Conservation (phyloP, 2,113 vertebrate species). For the Amblyornis subalaris region DNA sequence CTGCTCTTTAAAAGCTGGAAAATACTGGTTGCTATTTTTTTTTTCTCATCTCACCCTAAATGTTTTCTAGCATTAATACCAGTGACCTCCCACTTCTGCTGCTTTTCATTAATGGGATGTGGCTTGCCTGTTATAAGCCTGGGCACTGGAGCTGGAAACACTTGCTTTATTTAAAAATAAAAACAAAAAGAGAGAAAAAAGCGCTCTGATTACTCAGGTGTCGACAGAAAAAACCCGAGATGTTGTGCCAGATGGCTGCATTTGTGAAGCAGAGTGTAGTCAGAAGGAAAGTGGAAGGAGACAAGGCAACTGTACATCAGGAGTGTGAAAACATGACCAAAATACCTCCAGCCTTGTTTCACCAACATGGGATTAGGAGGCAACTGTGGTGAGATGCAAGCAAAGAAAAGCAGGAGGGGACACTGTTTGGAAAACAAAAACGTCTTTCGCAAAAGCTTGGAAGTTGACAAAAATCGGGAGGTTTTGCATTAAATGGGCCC, state of each 20-base stretch:
- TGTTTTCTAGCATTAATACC: neutral
- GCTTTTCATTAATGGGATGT: neutral
- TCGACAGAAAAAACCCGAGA: neutral
- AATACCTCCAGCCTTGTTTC: slow-evolving; percentile 53
- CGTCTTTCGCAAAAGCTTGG: slow-evolving; percentile 5
- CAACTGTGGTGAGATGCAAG: slow-evolving; percentile 40
- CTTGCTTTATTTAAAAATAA: neutral
- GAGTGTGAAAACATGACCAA: slow-evolving; percentile 46
- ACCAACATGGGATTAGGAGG: slow-evolving; percentile 29
- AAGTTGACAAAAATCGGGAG: neutral
- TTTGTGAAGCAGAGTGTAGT: slow-evolving; percentile 27
- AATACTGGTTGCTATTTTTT: neutral
- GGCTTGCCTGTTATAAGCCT: neutral
- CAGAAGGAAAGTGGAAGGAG: slow-evolving; percentile 30
- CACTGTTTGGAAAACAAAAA: slow-evolving; percentile 28
- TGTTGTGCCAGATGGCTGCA: slow-evolving; percentile 20
- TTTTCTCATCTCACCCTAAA: neutral
- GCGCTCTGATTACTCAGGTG: slow-evolving; percentile 33
- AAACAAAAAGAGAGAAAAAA: neutral
- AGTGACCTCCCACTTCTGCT: neutral
- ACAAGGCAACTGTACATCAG: slow-evolving; percentile 29
- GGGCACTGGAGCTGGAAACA: neutral
- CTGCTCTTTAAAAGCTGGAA: neutral
- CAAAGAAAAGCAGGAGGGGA: slow-evolving; percentile 6
- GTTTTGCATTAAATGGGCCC: neutral